Evolutionary conservation across 2,888 invertebrate genomes (phyloP).

Genomic region (Troides helena): DNA sequence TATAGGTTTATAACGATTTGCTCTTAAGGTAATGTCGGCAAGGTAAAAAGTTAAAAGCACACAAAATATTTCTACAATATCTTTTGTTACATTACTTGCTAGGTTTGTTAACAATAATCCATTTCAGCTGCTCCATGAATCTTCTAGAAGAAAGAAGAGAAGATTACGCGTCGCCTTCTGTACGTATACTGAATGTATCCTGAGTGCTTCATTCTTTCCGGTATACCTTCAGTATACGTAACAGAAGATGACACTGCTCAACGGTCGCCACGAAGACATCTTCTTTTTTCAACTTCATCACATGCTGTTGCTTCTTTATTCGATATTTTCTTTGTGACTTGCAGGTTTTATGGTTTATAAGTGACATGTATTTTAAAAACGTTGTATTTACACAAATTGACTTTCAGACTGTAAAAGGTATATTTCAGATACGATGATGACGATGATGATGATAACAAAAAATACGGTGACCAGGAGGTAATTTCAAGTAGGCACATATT

Average conservation of each 20-base stretch:
- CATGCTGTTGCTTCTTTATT: conserved; percentile 35
- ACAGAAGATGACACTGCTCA: conserved; percentile 95
- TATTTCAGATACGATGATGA: too few species aligned
- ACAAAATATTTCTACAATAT: not conserved
- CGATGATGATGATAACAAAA: too few species aligned
- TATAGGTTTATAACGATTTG: conserved; percentile 57
- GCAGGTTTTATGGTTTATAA: not conserved
- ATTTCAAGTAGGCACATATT: too few species aligned
- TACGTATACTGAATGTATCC: conserved; percentile 99
- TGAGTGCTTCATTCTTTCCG: conserved; percentile 97
- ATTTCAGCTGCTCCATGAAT: conserved; percentile 41
- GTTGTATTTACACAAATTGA: not conserved
- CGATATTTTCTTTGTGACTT: conserved; percentile 15
- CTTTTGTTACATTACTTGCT: not conserved
- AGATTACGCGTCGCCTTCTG: conserved; percentile 90
- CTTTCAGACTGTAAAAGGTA: too few species aligned
- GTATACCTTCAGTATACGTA: conserved; percentile 99
- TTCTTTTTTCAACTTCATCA: conserved; percentile 37
- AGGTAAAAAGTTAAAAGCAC: not conserved
- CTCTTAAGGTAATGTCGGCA: conserved; percentile 67
- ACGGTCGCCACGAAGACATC: conserved; percentile 52
- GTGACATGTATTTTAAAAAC: conserved; percentile 11
- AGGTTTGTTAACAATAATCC: conserved; percentile 25
- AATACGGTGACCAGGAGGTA: too few species aligned
- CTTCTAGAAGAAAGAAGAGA: conserved; percentile 51